Base-by-base conservation (phyloP, 2,113 vertebrate species). In the Burhinus bistriatus region DNA sequence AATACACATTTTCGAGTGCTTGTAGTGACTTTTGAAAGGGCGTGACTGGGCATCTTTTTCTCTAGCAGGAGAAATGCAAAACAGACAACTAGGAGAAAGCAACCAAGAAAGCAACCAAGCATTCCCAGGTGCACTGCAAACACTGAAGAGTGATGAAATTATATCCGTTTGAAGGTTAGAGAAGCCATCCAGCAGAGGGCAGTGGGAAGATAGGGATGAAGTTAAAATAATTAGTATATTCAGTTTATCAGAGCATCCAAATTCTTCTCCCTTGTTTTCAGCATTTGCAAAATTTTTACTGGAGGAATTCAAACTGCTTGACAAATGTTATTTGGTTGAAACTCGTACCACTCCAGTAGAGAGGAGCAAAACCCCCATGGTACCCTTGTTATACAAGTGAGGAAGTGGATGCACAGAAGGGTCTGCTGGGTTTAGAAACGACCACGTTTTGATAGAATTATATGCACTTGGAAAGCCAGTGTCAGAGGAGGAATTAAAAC, bases 71-170 rank as follows among this genome's bases (percentile, higher is more conserved):
- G 34, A 6, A 47, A 54, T 36, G 32, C 49, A 82, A 47, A 87
- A 7, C 34, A 52, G 51, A 34, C 11, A 54, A n/a, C 23, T 22
- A 44, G 51, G 26, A 15, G 29, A 10, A 62, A 68, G 49, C 1
- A 0, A 22, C 26, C 20, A 12, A 15, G 2, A 11, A 17, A 75
- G n/a, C n/a, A n/a, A n/a, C n/a, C n/a, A n/a, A n/a, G 2, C 15
- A 20, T 5, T 68, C 83, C 4, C 23, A 38, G 34, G 44, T 7
- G 57, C 2, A 6, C 26, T 16, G 29, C 13, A 15, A 8, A 30
- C 36, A 6, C 8, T 9, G 9, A 11, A 10, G 16, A 1, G 40
- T 4, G 77, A 44, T 9, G 21, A 5, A 23, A 19, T 22, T 4
- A 9, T 7, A 22, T 3, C 17, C 42, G 3, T 1, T 8, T 72